These are phyloP conservation scores for Biston stratarius DNA, from an alignment of 2,888 invertebrate genomes.

Conservation along the genomic window DNA sequence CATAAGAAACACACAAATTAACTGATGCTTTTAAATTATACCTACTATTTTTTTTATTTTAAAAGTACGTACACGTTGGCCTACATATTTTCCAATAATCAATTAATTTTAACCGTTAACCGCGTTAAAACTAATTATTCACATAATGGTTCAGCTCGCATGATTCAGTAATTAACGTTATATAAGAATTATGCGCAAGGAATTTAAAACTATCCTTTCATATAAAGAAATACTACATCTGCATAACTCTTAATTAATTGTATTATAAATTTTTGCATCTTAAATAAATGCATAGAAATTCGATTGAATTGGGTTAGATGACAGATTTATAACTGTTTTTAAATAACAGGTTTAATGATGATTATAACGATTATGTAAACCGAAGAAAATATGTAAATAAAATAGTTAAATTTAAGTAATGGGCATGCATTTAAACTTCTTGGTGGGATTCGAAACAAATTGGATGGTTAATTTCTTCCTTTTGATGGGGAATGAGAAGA, in stretches of 20 bases:
- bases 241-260: background rate
- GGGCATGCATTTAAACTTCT: no score
- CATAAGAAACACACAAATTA: no score
- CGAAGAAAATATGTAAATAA: no score
- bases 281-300: background rate
- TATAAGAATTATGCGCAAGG: constrained; percentile 19
- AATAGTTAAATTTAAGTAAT: no score
- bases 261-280: background rate
- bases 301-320: background rate
- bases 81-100: constrained; percentile 6
- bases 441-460: no score
- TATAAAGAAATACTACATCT: constrained; percentile 9
- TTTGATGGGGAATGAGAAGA: no score
- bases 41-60: background rate
- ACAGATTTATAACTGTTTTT: no score
- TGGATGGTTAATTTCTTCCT: no score
- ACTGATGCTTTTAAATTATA: no score
- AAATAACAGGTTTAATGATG: no score
- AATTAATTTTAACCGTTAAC: constrained; percentile 11
- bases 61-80: background rate
- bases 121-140: constrained; percentile 9
- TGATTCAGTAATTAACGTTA: constrained; percentile 24
- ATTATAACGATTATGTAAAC: no score
- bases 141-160: constrained; percentile 14
- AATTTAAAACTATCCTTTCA: constrained; percentile 18